A percentile compares a stretch with the other conserved stretches of the same genome.
Conservation (phyloP, 2,888 invertebrate genomes). For the Gymnosoma rotundatum region DNA sequence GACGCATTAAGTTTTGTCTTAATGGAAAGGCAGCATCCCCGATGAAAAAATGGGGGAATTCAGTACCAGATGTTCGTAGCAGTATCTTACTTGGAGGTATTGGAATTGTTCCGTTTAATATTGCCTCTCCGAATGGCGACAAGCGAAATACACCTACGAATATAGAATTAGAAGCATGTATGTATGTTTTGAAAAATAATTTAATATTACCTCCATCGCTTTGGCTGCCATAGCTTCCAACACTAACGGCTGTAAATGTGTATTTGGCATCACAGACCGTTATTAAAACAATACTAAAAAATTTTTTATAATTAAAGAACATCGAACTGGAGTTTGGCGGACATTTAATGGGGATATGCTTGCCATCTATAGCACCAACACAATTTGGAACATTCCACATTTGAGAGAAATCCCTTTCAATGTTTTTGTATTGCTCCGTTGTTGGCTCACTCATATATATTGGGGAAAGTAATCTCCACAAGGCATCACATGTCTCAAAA, state of each 20-base stretch:
- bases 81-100: too few relatives aligned
- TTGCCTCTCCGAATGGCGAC: too few relatives aligned
- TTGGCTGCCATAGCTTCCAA: too few relatives aligned
- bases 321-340: conserved; percentile 44
- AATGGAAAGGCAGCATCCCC: too few relatives aligned
- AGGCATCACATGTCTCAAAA: conserved; percentile 45
- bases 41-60: too few relatives aligned
- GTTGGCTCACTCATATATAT: conserved; percentile 2
- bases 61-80: too few relatives aligned
- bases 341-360: conserved; percentile 39
- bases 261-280: conserved; percentile 5
- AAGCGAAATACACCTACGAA: too few relatives aligned
- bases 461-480: conserved; percentile 38
- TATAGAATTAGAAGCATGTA: too few relatives aligned
- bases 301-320: conserved; percentile 54
- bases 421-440: conserved; percentile 43
- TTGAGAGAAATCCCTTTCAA: conserved; percentile 37
- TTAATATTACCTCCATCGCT: too few relatives aligned
- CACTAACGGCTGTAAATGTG: neutral
- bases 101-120: too few relatives aligned
- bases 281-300: conserved; percentile 51
- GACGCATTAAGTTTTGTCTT: too few relatives aligned
- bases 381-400: conserved; percentile 53
- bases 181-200: too few relatives aligned
- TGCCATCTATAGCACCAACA: conserved; percentile 48